phyloP scores from a whole-genome alignment of 2,797 vertebrate genomes.

The Phrynocephalus forsythii region DNA sequence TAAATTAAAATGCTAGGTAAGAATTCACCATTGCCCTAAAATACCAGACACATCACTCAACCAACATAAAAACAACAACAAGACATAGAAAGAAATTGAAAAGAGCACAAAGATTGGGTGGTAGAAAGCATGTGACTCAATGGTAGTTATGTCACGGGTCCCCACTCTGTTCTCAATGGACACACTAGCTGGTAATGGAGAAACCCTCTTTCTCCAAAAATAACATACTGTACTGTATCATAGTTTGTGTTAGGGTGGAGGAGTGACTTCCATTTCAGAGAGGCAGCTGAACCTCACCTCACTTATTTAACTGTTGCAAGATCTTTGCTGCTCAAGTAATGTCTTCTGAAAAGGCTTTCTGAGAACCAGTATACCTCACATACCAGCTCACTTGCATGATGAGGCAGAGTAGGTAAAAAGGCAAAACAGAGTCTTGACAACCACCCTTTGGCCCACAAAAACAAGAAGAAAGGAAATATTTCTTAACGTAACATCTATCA shows the following conservation, averaged over 20 bases:
- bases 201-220: background rate
- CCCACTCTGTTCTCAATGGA: background rate
- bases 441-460: background rate
- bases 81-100: too few species aligned
- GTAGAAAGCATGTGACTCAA: background rate
- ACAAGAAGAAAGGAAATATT: background rate
- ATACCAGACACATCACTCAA: background rate
- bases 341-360: background rate
- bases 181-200: background rate
- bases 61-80: background rate
- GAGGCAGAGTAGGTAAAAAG: background rate
- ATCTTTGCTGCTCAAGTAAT: background rate
- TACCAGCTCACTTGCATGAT: background rate
- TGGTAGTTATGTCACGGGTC: background rate
- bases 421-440: background rate
- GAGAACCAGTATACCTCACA: background rate
- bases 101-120: background rate
- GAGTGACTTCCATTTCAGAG: background rate
- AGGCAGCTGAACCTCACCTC: background rate
- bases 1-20: background rate
- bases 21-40: background rate
- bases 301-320: background rate
- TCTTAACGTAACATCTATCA: background rate
- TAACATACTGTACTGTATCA: background rate
- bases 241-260: background rate